phyloP scores from a whole-genome alignment of 1,140 invertebrate species.

The Oreohelix idahoensis region DNA sequence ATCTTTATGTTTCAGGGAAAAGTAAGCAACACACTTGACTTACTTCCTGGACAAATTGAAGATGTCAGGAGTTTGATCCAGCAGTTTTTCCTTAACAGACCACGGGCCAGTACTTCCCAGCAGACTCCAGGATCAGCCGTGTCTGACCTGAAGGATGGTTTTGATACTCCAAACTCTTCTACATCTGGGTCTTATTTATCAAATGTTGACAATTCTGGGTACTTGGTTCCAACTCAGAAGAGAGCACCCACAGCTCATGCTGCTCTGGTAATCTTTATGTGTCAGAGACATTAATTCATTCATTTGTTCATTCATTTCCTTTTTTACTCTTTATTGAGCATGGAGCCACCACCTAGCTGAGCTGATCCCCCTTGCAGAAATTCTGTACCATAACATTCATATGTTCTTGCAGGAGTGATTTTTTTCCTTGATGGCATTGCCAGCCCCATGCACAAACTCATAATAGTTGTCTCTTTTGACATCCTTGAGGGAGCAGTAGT shows the following conservation, averaged over 20 bases:
- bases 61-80: not conserved
- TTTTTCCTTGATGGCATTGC: too few relatives aligned
- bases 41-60: conserved; percentile 19
- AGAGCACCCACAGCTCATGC: not conserved
- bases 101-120: not conserved
- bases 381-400: too few relatives aligned
- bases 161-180: not conserved
- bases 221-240: not conserved
- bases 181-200: not conserved
- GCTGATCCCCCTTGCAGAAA: too few relatives aligned
- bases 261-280: not conserved
- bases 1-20: not conserved
- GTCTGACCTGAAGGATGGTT: not conserved
- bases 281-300: too few relatives aligned
- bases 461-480: too few relatives aligned
- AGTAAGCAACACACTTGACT: not conserved
- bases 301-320: too few relatives aligned
- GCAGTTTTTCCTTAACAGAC: conserved; percentile 3
- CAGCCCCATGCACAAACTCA: too few relatives aligned
- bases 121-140: not conserved
- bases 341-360: too few relatives aligned
- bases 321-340: too few relatives aligned
- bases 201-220: not conserved
- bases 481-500: too few relatives aligned
- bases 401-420: too few relatives aligned